Percentiles rank a stretch among this genome's conserved stretches.
These are phyloP conservation scores for Hemibagrus wyckioides DNA, from an alignment of 2,113 vertebrate genomes.

Conservation along the genomic window DNA sequence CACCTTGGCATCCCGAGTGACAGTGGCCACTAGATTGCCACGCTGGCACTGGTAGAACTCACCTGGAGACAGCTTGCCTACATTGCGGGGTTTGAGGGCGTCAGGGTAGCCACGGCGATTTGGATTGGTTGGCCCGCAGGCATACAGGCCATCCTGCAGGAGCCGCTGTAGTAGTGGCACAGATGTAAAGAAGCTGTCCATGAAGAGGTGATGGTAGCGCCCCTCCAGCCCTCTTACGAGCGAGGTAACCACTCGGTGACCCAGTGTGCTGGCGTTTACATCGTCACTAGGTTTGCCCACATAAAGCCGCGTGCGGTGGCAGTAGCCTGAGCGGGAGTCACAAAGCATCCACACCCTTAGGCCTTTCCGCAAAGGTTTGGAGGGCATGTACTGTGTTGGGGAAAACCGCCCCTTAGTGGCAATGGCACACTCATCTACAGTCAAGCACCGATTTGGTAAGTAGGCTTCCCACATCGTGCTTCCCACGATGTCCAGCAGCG, in stretches of 20 bases:
- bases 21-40: conserved; percentile 76
- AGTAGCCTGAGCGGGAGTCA: conserved; percentile 79
- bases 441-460: conserved; percentile 76
- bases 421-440: conserved; percentile 74
- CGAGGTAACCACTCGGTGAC: conserved; percentile 71
- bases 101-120: conserved; percentile 75
- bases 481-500: conserved; percentile 76
- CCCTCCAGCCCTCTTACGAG: conserved; percentile 75
- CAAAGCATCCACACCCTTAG: conserved; percentile 82
- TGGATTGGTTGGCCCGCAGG: conserved; percentile 75
- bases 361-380: conserved; percentile 76
- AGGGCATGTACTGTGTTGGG: conserved; percentile 77
- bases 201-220: conserved; percentile 77
- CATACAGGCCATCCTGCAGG: conserved; percentile 73
- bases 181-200: conserved; percentile 80
- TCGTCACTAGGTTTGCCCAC: conserved; percentile 71
- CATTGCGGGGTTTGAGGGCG: conserved; percentile 72
- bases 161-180: conserved; percentile 76
- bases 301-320: conserved; percentile 74
- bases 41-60: conserved; percentile 81
- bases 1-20: conserved; percentile 74
- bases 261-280: conserved; percentile 56
- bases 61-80: conserved; percentile 74
- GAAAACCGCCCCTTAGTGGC: conserved; percentile 74
- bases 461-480: conserved; percentile 80